These are phyloP conservation scores for Hirtodrosophila cameraria DNA, from an alignment of 2,888 invertebrate genomes.

Conservation along the genomic window DNA sequence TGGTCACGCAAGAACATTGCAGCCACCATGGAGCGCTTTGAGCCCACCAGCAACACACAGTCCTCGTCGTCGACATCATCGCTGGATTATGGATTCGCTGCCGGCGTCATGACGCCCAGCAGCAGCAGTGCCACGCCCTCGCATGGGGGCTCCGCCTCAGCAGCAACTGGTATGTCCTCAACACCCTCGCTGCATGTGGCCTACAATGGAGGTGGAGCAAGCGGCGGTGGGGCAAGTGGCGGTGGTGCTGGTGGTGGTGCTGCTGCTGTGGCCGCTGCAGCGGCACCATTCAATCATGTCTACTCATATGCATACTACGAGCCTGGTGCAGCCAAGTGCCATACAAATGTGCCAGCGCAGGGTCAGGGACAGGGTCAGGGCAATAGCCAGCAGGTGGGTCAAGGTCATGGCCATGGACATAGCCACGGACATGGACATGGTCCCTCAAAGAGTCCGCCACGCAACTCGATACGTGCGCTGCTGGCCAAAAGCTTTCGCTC, in stretches of 20 bases:
- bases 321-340: constrained; percentile 87
- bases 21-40: constrained; percentile 88
- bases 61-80: constrained; percentile 79
- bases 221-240: constrained; percentile 2
- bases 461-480: constrained; percentile 82
- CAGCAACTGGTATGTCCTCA: constrained; percentile 53
- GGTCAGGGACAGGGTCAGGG: constrained; percentile 45
- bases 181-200: constrained; percentile 67
- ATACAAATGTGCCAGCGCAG: constrained; percentile 86
- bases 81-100: constrained; percentile 82
- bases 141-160: constrained; percentile 56
- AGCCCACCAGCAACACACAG: constrained; percentile 84
- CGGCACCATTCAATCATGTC: constrained; percentile 85
- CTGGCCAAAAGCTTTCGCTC: constrained; percentile 83
- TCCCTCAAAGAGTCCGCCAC: constrained; percentile 83
- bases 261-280: constrained; percentile 36
- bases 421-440: constrained; percentile 58
- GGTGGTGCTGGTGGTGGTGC: constrained; percentile 6
- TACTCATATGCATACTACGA: constrained; percentile 94
- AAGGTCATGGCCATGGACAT: constrained; percentile 53
- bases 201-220: constrained; percentile 57
- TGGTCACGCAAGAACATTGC: constrained; percentile 88
- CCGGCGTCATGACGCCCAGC: constrained; percentile 81
- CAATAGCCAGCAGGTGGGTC: constrained; percentile 40
- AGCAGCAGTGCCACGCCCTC: constrained; percentile 75